Evolutionary conservation across 1,140 invertebrate genomes (phyloP).

Genomic region (Hyles vespertilio): DNA sequence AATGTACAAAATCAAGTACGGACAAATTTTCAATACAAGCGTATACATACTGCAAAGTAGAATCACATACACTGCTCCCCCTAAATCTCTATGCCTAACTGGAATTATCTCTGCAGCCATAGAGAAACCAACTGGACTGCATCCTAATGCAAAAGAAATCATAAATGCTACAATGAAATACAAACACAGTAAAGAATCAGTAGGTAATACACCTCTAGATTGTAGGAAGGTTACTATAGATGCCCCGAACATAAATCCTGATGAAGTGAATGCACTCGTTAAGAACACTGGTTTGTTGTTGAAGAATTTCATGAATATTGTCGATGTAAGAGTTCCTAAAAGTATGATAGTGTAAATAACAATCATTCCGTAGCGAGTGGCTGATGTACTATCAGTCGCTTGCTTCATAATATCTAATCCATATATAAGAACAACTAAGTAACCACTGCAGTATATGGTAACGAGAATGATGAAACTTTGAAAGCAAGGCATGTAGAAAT

Average conservation of each 20-base stretch:
- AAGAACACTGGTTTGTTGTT: constrained; percentile 12
- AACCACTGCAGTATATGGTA: constrained; percentile 12
- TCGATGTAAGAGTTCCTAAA: background rate
- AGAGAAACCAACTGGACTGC: constrained; percentile 2
- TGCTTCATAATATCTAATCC: constrained; percentile 8
- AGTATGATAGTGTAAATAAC: constrained; percentile 5
- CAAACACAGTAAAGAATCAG: background rate
- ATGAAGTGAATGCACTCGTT: background rate
- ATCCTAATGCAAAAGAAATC: constrained; percentile 3
- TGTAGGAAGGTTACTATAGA: constrained; percentile 7
- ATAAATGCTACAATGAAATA: constrained; percentile 13
- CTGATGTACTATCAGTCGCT: background rate
- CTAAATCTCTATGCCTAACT: constrained; percentile 12
- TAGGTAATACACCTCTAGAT: background rate
- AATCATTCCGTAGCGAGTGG: constrained; percentile 1
- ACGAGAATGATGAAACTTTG: constrained; percentile 10
- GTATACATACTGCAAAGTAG: constrained; percentile 9
- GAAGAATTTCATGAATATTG: constrained; percentile 2
- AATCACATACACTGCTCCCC: constrained; percentile 12
- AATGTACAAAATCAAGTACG: constrained; percentile 12
- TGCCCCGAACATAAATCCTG: constrained; percentile 1
- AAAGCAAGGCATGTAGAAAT: constrained; percentile 15
- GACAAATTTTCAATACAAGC: constrained; percentile 10
- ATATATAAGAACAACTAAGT: constrained; percentile 13
- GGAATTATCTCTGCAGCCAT: constrained; percentile 16